Percentiles rank a stretch among this genome's conserved stretches.
Evolutionary conservation across 2,888 invertebrate species (phyloP).

Genomic region (Carpatolechia fugitivella): DNA sequence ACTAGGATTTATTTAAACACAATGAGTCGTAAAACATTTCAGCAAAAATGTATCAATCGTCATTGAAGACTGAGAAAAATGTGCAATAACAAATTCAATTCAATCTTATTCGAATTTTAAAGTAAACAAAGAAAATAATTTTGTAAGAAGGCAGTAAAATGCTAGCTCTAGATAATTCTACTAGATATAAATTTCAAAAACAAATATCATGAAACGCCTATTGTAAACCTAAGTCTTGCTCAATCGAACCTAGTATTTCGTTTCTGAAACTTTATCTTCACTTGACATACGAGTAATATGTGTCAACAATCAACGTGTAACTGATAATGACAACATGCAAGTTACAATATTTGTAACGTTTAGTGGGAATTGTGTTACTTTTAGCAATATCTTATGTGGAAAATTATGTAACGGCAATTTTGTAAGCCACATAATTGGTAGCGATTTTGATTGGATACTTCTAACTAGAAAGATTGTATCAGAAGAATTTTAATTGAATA

Average conservation of each 20-base stretch:
- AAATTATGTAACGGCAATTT: conserved; percentile 1
- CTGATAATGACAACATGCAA: neutral
- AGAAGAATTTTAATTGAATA: conserved; percentile 2
- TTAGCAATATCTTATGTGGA: neutral
- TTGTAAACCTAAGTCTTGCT: neutral
- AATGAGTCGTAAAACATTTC: too few relatives aligned
- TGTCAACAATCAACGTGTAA: conserved; percentile 1
- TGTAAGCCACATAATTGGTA: conserved; percentile 1
- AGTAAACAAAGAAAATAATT: too few relatives aligned
- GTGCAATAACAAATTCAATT: neutral
- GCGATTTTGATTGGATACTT: conserved; percentile 2
- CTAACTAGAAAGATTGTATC: conserved; percentile 4
- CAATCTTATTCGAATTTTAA: too few relatives aligned
- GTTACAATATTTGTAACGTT: conserved; percentile 1
- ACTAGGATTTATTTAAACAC: neutral
- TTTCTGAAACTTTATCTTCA: neutral
- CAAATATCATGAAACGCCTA: neutral
- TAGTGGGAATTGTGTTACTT: conserved; percentile 4
- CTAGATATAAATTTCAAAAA: neutral
- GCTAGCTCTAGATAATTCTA: neutral
- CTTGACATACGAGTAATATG: neutral
- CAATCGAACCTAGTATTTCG: neutral
- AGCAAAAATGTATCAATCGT: neutral
- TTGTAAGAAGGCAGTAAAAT: neutral
- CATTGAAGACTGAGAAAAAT: neutral